Evolutionary conservation across 2,797 vertebrate genomes (phyloP).

Genomic region (Pelodytes ibericus): DNA sequence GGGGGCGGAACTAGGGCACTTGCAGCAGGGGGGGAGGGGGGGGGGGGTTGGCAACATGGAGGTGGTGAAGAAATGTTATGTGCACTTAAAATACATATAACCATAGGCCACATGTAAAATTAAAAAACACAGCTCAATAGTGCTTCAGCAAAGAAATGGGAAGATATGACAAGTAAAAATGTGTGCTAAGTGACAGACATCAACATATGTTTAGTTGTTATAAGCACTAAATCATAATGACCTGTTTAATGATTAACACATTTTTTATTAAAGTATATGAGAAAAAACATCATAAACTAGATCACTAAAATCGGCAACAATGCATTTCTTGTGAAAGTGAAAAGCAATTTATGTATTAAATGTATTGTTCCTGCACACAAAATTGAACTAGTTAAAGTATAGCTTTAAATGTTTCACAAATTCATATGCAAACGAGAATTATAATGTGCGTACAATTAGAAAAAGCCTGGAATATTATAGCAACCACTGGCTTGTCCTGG

Average conservation of each 20-base stretch:
- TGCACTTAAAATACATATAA: too few relatives aligned
- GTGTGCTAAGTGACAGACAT: too few relatives aligned
- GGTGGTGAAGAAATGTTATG: too few relatives aligned
- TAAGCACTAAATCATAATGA: too few relatives aligned
- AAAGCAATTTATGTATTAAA: not conserved
- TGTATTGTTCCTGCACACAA: not conserved
- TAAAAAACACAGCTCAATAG: too few relatives aligned
- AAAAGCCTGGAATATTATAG: slow-evolving; percentile 35
- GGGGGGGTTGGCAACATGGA: too few relatives aligned
- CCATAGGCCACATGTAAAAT: too few relatives aligned
- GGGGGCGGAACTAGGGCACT: too few relatives aligned
- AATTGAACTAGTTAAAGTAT: not conserved
- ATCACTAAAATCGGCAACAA: not conserved
- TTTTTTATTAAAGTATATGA: not conserved
- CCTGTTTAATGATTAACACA: not conserved
- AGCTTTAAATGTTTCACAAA: slow-evolving; percentile 1
- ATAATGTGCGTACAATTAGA: slow-evolving; percentile 32
- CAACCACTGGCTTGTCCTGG: slow-evolving; percentile 42
- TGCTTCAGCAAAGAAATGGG: too few relatives aligned
- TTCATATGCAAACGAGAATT: not conserved
- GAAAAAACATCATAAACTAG: not conserved
- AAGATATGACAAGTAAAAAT: too few relatives aligned
- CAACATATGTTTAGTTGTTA: too few relatives aligned
- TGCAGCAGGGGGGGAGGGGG: too few relatives aligned
- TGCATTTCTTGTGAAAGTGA: not conserved